phyloP scores from a whole-genome alignment of 1,140 invertebrate genomes.

The Metopolophium dirhodum region DNA sequence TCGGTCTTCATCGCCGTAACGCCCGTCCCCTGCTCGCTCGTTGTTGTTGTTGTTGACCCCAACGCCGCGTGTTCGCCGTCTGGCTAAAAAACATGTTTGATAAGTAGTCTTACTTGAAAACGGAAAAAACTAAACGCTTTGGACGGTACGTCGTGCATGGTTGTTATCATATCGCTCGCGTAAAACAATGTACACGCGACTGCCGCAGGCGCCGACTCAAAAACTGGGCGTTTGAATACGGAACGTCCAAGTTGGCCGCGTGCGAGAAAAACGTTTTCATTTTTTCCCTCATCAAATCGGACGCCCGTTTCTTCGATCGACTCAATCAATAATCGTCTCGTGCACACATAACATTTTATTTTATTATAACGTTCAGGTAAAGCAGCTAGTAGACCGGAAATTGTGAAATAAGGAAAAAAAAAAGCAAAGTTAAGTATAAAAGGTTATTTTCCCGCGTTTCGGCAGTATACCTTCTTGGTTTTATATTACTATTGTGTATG shows the following conservation, averaged over 20 bases:
- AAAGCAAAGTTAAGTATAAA: not conserved
- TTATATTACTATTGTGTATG: not conserved
- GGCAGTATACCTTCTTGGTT: not conserved
- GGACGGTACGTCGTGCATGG: not conserved
- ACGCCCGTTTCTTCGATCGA: not conserved
- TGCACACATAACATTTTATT: slow-evolving; percentile 22
- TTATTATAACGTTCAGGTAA: not conserved
- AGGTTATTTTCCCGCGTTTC: not conserved
- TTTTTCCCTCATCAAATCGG: not conserved
- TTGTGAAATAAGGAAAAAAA: slow-evolving; percentile 13
- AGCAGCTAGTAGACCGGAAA: not conserved
- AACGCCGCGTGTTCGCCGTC: not conserved
- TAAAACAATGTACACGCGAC: not conserved
- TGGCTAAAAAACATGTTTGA: slow-evolving; percentile 41
- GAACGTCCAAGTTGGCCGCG: not conserved
- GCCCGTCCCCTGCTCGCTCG: not conserved
- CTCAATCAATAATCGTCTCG: not conserved
- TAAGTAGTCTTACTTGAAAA: slow-evolving; percentile 21
- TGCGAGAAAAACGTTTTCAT: not conserved
- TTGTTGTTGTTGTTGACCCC: not conserved
- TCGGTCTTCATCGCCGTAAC: not conserved
- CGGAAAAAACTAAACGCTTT: not conserved
- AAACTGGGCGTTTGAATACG: not conserved
- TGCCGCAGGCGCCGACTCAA: not conserved
- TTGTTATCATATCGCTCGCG: not conserved